These are phyloP conservation scores for Atta texana DNA, from an alignment of 1,140 invertebrate genomes.

Conservation along the genomic window DNA sequence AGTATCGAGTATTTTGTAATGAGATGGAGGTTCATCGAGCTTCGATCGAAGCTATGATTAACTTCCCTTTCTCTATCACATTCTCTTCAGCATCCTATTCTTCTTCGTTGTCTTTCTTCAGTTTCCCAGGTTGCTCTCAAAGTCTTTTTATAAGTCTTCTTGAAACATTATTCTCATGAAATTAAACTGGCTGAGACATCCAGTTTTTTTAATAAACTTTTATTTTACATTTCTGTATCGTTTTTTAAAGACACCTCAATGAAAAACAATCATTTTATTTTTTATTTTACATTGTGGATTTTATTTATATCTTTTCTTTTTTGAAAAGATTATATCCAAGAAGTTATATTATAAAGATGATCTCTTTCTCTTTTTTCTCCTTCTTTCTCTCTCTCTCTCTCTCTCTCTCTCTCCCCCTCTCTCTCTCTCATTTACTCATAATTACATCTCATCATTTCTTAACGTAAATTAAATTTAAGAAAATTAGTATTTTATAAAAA, in stretches of 20 bases:
- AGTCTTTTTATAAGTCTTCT: not conserved
- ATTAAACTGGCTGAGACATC: not conserved
- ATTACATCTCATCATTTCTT: no score
- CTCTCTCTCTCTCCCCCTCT: no score
- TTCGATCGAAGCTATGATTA: conserved; percentile 52
- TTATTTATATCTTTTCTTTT: not conserved
- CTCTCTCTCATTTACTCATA: not conserved
- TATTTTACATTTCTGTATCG: not conserved
- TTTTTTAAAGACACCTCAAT: not conserved
- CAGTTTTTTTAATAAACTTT: not conserved
- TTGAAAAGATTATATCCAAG: not conserved
- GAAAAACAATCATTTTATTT: not conserved
- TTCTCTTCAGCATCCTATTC: not conserved
- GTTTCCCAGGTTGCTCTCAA: not conserved
- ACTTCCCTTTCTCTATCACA: conserved; percentile 37
- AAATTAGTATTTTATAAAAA: not conserved
- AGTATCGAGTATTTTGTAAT: conserved; percentile 81
- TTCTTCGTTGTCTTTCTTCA: conserved; percentile 3
- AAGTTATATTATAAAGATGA: not conserved
- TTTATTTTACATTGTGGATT: not conserved
- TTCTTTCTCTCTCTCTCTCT: no score
- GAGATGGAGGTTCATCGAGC: conserved; percentile 37
- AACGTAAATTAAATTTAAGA: no score
- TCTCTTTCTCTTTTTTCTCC: no score
- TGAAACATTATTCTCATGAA: conserved; percentile 1